Evolutionary conservation across 2,113 vertebrate genomes (phyloP).

Genomic region (Recurvirostra avosetta): DNA sequence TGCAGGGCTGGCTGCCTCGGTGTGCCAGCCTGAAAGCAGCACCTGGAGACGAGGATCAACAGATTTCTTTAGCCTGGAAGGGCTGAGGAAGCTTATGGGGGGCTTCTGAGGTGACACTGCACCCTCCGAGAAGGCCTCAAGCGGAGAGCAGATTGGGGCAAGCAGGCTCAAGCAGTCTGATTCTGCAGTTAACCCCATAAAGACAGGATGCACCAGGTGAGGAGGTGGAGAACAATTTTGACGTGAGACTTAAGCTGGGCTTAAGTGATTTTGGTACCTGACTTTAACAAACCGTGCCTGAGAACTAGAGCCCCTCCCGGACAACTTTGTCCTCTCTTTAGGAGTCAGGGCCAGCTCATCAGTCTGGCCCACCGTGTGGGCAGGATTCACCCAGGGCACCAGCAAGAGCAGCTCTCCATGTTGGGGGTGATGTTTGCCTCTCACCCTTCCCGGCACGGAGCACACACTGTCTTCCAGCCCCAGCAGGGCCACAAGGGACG

Average conservation of each 20-base stretch:
- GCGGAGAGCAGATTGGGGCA: not conserved
- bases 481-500: too few relatives aligned
- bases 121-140: not conserved
- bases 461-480: not conserved
- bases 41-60: rapidly evolving
- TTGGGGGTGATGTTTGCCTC: too few relatives aligned
- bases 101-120: not conserved
- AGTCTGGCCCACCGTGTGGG: rapidly evolving
- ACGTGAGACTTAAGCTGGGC: not conserved
- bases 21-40: not conserved
- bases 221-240: not conserved
- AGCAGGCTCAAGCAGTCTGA: not conserved
- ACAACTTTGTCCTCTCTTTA: not conserved
- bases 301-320: not conserved
- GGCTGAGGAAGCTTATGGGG: not conserved
- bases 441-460: not conserved
- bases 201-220: rapidly evolving
- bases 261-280: not conserved
- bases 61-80: not conserved
- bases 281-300: not conserved
- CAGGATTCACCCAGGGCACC: rapidly evolving
- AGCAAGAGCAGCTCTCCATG: not conserved
- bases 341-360: not conserved
- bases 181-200: not conserved
- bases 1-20: too few relatives aligned